Percentiles rank a stretch among this genome's conserved stretches.
Evolutionary conservation across 53 echinoderm and acorn worm species (phyloP).

Genomic region (Glandiceps talaboti): DNA sequence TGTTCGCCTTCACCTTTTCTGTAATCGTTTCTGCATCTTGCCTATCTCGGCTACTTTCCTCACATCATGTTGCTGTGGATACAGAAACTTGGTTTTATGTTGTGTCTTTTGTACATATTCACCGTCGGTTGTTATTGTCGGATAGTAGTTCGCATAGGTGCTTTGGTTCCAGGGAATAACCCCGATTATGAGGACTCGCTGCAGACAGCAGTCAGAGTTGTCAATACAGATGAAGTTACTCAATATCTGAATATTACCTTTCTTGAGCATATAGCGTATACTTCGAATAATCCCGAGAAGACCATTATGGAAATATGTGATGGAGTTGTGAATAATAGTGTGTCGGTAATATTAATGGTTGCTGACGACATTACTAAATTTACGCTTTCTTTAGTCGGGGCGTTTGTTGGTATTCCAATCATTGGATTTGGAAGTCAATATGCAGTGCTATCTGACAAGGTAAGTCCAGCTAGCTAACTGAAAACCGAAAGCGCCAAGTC

Average conservation of each 20-base stretch:
- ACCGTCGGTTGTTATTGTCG: not conserved
- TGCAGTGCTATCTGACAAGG: conserved; percentile 36
- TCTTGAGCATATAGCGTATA: not conserved
- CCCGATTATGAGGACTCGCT: not conserved
- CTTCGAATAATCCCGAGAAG: not conserved
- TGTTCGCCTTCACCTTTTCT: not conserved
- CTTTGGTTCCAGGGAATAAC: not conserved
- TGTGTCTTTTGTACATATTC: not conserved
- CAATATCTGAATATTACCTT: not conserved
- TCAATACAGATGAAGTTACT: not conserved
- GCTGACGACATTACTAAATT: conserved; percentile 24
- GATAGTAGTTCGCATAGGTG: not conserved
- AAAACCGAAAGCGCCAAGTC: too few relatives aligned
- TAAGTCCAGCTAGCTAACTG: too few relatives aligned
- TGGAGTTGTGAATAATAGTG: conserved; percentile 20
- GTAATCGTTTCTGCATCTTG: not conserved
- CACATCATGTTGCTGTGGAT: not conserved
- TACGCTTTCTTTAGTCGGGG: conserved; percentile 31
- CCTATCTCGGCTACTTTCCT: not conserved
- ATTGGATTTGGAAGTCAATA: conserved; percentile 25
- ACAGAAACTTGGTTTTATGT: not conserved
- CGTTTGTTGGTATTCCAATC: conserved; percentile 29
- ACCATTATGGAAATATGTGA: conserved; percentile 17
- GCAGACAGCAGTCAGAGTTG: not conserved
- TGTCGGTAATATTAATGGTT: conserved; percentile 20